Conservation (phyloP, 37 sponge, comb jelly and placozoan species). For the Spongia lamella region DNA sequence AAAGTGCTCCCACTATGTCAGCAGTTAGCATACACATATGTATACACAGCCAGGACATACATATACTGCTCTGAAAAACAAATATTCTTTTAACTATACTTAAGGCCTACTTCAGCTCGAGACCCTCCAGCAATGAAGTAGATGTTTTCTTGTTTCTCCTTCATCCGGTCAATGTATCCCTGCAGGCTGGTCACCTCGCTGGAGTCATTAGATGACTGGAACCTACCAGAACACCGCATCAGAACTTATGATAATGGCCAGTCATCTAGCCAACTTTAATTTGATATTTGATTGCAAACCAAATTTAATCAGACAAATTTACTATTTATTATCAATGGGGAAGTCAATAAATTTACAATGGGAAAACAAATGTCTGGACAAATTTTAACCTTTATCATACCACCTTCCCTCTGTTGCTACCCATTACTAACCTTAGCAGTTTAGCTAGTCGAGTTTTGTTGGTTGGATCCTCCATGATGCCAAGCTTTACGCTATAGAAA, state of each 20-base stretch:
- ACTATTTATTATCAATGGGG: too few relatives aligned
- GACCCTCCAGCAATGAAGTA: constrained; percentile 90
- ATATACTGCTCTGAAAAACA: too few relatives aligned
- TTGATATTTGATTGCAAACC: too few relatives aligned
- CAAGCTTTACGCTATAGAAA: constrained; percentile 27
- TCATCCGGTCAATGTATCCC: constrained; percentile 95
- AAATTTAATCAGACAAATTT: too few relatives aligned
- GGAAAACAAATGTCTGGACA: too few relatives aligned
- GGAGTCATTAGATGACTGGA: constrained; percentile 83
- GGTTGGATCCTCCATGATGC: constrained; percentile 89
- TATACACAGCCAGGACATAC: too few relatives aligned
- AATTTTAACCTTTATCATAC: neutral
- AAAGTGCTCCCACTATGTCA: too few relatives aligned
- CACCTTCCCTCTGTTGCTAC: too few relatives aligned
- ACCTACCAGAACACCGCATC: constrained; percentile 31
- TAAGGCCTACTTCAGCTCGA: constrained; percentile 44
- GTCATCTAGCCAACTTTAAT: too few relatives aligned
- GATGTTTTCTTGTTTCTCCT: constrained; percentile 96
- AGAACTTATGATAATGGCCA: constrained; percentile 7
- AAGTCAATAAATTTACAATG: too few relatives aligned
- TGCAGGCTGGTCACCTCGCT: constrained; percentile 77
- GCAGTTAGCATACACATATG: too few relatives aligned
- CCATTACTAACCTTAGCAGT: constrained; percentile 69
- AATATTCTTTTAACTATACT: too few relatives aligned
- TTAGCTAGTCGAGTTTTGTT: constrained; percentile 90